Evolutionary conservation across 1,140 invertebrate species (phyloP).

Genomic region (Bicyclus anynana): DNA sequence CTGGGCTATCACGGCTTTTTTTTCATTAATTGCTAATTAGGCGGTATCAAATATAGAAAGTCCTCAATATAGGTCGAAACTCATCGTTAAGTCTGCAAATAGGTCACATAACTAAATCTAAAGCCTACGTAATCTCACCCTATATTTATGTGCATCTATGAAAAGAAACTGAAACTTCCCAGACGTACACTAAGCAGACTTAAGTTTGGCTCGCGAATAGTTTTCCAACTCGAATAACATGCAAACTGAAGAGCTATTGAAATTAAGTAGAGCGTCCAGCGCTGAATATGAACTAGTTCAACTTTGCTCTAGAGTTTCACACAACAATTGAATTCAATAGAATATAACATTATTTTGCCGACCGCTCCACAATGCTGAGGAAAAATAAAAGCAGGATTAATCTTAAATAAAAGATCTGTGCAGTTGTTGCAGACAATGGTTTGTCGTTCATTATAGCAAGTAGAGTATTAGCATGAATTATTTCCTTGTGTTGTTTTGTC

Average conservation of each 20-base stretch:
- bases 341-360: neutral
- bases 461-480: too few species aligned
- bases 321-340: neutral
- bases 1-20: too few species aligned
- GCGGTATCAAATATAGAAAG: too few species aligned
- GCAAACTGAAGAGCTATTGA: neutral
- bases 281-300: neutral
- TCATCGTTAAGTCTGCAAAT: too few species aligned
- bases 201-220: neutral
- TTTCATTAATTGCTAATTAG: too few species aligned
- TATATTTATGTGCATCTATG: neutral
- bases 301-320: neutral
- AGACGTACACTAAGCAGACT: neutral
- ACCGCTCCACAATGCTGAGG: neutral
- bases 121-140: neutral
- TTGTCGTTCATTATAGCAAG: too few species aligned
- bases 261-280: neutral
- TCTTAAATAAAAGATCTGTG: neutral
- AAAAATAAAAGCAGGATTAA: neutral
- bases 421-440: neutral
- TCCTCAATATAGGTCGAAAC: too few species aligned
- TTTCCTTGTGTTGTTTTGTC: too few species aligned
- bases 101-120: too few species aligned
- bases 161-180: neutral
- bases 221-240: neutral